Percentiles rank a stretch among this genome's conserved stretches.
These are phyloP conservation scores for Gerris lacustris DNA, from an alignment of 2,888 invertebrate genomes.

Conservation along the genomic window DNA sequence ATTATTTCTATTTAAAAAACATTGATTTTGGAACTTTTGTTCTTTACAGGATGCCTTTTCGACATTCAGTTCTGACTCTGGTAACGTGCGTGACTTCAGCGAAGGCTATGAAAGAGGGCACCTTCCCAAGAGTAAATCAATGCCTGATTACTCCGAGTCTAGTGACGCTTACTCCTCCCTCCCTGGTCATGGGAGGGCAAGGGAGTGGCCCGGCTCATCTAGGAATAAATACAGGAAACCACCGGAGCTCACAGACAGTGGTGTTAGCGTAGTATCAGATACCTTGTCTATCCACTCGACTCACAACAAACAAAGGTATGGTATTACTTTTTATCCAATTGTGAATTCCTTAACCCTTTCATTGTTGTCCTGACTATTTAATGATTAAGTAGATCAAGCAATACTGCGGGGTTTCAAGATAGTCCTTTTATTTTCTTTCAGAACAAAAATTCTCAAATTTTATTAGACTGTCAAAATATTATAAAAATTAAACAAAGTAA, in stretches of 20 bases:
- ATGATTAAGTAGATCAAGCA: too few relatives aligned
- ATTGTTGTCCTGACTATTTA: too few relatives aligned
- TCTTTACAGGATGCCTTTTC: slow-evolving; percentile 45
- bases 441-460: too few relatives aligned
- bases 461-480: too few relatives aligned
- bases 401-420: too few relatives aligned
- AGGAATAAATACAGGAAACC: slow-evolving; percentile 46
- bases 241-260: slow-evolving; percentile 63
- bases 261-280: slow-evolving; percentile 61
- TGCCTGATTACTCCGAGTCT: slow-evolving; percentile 47
- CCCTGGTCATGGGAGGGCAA: slow-evolving; percentile 34
- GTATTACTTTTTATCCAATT: slow-evolving; percentile 8
- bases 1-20: too few relatives aligned
- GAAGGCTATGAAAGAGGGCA: slow-evolving; percentile 40
- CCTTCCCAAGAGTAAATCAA: slow-evolving; percentile 50
- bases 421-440: too few relatives aligned
- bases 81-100: slow-evolving; percentile 57
- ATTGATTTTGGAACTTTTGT: too few relatives aligned
- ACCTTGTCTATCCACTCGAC: slow-evolving; percentile 33
- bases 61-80: slow-evolving; percentile 64
- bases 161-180: slow-evolving; percentile 21
- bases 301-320: slow-evolving; percentile 29
- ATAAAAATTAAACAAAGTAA: too few relatives aligned
- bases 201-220: slow-evolving; percentile 28
- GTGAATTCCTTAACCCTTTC: neutral